Percentiles rank a stretch among this genome's conserved stretches.
phyloP scores from a whole-genome alignment of 2,888 invertebrate genomes.

The Drosophila birchii region DNA sequence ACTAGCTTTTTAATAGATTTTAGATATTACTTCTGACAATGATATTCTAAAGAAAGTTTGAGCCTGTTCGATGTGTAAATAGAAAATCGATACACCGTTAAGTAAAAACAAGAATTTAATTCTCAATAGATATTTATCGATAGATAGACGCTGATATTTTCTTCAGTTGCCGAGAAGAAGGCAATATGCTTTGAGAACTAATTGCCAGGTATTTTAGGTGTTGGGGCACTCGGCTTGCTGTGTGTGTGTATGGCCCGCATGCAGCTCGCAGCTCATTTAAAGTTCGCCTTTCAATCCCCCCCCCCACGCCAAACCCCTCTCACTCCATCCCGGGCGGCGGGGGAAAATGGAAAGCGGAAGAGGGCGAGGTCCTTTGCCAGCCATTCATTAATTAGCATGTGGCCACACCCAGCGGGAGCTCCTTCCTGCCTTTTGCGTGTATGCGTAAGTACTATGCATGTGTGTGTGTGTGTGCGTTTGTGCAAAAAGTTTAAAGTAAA shows the following conservation, averaged over 20 bases:
- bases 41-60: background rate
- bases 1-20: too few species aligned
- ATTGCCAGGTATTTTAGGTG: background rate
- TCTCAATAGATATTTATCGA: background rate
- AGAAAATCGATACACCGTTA: background rate
- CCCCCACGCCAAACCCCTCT: background rate
- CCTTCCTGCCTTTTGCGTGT: constrained; percentile 15
- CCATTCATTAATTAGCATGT: constrained; percentile 76
- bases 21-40: too few species aligned
- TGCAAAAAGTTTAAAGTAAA: constrained; percentile 68
- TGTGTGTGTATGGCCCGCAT: constrained; percentile 53
- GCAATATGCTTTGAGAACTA: background rate
- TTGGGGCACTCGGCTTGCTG: background rate
- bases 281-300: constrained; percentile 17
- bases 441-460: constrained; percentile 1
- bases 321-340: background rate
- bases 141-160: too few species aligned
- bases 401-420: constrained; percentile 67
- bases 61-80: background rate
- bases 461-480: constrained; percentile 16
- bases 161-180: background rate
- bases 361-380: constrained; percentile 59
- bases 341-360: constrained; percentile 11
- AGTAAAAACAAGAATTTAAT: background rate
- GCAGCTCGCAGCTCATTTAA: constrained; percentile 56